A percentile compares a stretch with the other conserved stretches of the same genome.
These are phyloP conservation scores for Cephus sareptanus DNA, from an alignment of 2,888 invertebrate species.

Conservation along the genomic window DNA sequence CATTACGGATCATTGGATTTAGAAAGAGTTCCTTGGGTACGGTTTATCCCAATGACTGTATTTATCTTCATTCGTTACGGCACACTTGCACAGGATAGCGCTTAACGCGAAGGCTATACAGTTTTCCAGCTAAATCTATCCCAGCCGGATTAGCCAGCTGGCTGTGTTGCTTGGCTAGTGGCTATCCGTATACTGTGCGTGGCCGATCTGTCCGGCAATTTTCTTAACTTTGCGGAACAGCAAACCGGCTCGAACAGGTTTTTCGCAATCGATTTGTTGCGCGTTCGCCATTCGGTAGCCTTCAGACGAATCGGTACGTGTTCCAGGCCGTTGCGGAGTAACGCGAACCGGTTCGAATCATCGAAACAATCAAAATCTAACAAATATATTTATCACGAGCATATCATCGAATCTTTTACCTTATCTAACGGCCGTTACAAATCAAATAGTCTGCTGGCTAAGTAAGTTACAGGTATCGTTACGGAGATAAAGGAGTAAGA, in stretches of 20 bases:
- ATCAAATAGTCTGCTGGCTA: neutral
- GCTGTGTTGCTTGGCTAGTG: neutral
- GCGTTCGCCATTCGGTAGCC: constrained; percentile 34
- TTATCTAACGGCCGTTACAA: neutral
- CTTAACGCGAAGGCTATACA: neutral
- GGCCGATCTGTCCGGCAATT: constrained; percentile 43
- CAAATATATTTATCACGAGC: neutral
- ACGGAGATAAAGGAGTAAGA: neutral
- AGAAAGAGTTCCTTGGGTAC: neutral
- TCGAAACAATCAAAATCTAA: neutral
- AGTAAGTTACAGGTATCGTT: neutral
- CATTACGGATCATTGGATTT: neutral
- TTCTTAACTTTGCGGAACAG: constrained; percentile 49
- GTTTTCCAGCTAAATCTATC: neutral
- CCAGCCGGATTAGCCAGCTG: neutral
- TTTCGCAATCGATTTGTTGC: constrained; percentile 48
- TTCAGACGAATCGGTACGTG: constrained; percentile 37
- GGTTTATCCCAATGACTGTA: neutral
- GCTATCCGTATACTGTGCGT: constrained; percentile 23
- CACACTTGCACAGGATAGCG: neutral
- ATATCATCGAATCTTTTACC: neutral
- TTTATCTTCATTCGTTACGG: neutral
- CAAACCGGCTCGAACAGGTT: constrained; percentile 31
- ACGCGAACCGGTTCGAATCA: neutral
- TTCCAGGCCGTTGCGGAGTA: constrained; percentile 26